Base-by-base conservation (phyloP, 2,888 invertebrate species). In the Hypselothyrea guttata region DNA sequence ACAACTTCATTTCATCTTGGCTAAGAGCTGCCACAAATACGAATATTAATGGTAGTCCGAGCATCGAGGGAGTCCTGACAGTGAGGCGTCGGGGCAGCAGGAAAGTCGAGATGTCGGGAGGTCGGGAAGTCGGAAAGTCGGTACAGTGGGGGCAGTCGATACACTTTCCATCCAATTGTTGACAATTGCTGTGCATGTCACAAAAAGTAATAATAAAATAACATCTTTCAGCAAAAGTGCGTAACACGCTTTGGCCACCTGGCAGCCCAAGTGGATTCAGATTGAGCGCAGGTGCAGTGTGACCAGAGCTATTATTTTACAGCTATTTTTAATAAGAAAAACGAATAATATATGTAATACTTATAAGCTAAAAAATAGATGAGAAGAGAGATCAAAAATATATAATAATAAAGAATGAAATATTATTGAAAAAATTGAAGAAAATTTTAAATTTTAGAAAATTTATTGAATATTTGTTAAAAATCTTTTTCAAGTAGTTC, bases 1-100 rank as follows among this genome's bases (percentile, higher is more conserved):
- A 75, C 78, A 82, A 62, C 84, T 84, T 82, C 57, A 84, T 84
- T 82, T 82, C 57, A 84, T 84, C 78, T 54, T 61, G 56, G 40
- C 34, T 34, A 71, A 74, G 68, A 44, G 69, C 34, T 34, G 57
- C 16, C 33, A 13, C 7, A 55, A 68, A 49, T 56, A 45, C 35
- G 38, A 47, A 73, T 58, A 71, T 63, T 63, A 73, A 73, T 71
- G 73, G 52, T 16, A 13, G 22, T 22, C 22, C 22, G 22, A 22
- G 47, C 42, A 35, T 12, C 12, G 28, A 45, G 22, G 7, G 40
- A 1, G 11, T 5, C 22, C n/a, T n/a, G n/a, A n/a, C n/a, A n/a
- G n/a, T n/a, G n/a, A 37, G 7, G 22, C 2, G 22, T 22, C 9
- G 9, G 35, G 1, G n/a, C 35, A 7, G 5, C 4, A 15, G 9